Conservation (phyloP, 2,797 vertebrate species). For the Peromyscus melanophrys region DNA sequence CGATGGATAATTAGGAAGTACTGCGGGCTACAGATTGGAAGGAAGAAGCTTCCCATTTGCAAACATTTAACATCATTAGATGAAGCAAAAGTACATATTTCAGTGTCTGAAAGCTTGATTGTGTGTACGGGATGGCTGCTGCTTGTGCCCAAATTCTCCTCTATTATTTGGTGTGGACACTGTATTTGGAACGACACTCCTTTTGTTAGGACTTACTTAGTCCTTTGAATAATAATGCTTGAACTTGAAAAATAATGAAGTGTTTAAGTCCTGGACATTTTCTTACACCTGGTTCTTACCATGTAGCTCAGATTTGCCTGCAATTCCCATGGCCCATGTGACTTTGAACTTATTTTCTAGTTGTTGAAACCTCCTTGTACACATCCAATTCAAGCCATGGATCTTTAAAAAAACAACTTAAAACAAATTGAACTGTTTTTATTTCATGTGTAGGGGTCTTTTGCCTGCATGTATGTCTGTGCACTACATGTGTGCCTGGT, state of each 20-base stretch:
- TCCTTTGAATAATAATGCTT: conserved; percentile 24
- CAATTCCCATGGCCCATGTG: not conserved
- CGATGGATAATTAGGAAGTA: conserved; percentile 78
- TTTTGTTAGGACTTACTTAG: not conserved
- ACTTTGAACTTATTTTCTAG: not conserved
- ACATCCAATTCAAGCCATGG: not conserved
- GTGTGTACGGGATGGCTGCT: conserved; percentile 65
- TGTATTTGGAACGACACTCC: not conserved
- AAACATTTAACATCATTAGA: conserved; percentile 79
- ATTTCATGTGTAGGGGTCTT: not conserved
- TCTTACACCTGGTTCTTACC: not conserved
- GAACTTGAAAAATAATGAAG: conserved; percentile 21
- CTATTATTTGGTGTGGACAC: accelerated
- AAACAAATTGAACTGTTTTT: not conserved
- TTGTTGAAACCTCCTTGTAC: not conserved
- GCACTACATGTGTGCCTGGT: not conserved
- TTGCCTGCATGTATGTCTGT: not conserved
- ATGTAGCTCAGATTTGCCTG: not conserved
- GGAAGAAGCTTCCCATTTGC: conserved; percentile 78
- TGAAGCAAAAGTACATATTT: conserved; percentile 79
- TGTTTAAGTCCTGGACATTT: conserved; percentile 18
- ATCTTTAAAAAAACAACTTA: not conserved
- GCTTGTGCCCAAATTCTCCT: conserved; percentile 69
- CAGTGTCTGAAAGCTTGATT: conserved; percentile 60
- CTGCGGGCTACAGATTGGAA: conserved; percentile 49